Evolutionary conservation across 2,888 invertebrate genomes (phyloP).

Genomic region (Callimorpha dominula): DNA sequence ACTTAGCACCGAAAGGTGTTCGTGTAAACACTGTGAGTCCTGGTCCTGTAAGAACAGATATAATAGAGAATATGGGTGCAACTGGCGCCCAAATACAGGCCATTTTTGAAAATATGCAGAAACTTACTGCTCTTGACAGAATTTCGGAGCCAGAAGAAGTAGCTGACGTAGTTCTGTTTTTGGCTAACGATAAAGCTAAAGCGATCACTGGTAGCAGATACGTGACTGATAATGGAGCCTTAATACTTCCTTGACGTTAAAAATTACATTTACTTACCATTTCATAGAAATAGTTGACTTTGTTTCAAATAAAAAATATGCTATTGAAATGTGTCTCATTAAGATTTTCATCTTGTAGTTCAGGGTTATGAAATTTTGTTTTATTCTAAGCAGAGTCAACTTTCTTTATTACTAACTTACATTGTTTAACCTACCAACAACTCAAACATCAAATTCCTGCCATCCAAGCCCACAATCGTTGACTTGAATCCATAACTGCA

Average conservation of each 20-base stretch:
- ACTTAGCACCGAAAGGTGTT: conserved; percentile 90
- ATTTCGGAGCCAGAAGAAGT: conserved; percentile 21
- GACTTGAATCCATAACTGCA: too few species aligned
- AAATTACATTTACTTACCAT: neutral
- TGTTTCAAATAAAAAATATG: neutral
- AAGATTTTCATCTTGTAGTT: neutral
- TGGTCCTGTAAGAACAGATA: conserved; percentile 38
- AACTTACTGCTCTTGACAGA: conserved; percentile 4
- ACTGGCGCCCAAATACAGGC: neutral
- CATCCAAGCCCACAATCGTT: too few species aligned
- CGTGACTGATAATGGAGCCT: conserved; percentile 16
- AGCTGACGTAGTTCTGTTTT: conserved; percentile 20
- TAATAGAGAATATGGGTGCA: conserved; percentile 10
- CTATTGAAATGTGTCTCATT: neutral
- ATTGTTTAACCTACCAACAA: neutral
- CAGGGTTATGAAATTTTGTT: neutral
- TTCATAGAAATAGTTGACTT: neutral
- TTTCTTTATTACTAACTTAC: too few species aligned
- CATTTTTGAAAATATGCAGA: neutral
- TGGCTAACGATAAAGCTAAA: conserved; percentile 20
- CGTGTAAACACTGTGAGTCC: conserved; percentile 83
- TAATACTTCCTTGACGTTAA: neutral
- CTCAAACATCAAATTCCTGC: neutral
- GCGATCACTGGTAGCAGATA: conserved; percentile 18
- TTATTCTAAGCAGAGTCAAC: too few species aligned